phyloP scores from a whole-genome alignment of 2,888 invertebrate genomes.

The Sylvicola cinctus region DNA sequence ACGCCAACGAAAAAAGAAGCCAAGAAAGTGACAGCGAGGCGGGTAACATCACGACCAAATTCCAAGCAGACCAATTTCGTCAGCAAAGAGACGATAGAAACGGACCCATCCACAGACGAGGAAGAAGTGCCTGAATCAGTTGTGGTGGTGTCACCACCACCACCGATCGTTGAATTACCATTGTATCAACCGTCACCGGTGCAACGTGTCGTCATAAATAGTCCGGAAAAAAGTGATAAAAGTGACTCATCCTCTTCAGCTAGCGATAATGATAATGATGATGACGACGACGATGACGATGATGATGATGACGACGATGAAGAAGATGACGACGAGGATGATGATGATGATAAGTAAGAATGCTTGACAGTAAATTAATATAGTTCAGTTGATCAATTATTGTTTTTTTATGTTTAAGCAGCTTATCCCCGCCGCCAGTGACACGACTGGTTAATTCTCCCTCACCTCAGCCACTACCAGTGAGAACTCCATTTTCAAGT shows the following conservation, averaged over 20 bases:
- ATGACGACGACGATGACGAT: neutral
- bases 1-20: slow-evolving; percentile 6
- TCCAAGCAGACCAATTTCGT: no score
- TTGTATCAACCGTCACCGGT: no score
- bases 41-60: slow-evolving; percentile 13
- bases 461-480: no score
- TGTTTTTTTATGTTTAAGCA: no score
- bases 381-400: no score
- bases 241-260: slow-evolving; percentile 8
- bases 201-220: no score
- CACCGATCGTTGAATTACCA: no score
- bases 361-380: slow-evolving; percentile 2
- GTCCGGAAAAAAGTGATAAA: neutral
- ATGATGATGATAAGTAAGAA: slow-evolving; percentile 4
- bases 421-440: no score
- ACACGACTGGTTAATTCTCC: no score
- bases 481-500: no score
- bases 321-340: slow-evolving; percentile 2
- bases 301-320: slow-evolving; percentile 1
- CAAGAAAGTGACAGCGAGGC: slow-evolving; percentile 11
- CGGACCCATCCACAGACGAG: neutral
- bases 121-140: no score
- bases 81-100: neutral
- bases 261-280: slow-evolving; percentile 4
- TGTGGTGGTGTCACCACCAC: no score